Base-by-base conservation (phyloP, 2,888 invertebrate species). In the Rhyacophila evoluta region DNA sequence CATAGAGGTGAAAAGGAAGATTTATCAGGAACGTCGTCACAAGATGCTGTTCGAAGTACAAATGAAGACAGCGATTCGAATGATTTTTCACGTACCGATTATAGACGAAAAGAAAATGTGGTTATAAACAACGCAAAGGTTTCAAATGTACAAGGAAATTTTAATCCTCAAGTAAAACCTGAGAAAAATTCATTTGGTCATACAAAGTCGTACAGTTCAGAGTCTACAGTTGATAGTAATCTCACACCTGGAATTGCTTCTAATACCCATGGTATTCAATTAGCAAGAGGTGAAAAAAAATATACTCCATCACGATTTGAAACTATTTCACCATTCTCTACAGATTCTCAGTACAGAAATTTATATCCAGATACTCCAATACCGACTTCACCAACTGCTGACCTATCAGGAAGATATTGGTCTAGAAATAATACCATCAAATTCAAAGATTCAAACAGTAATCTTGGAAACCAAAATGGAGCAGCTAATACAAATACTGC, bases 291-390 rank as follows among this genome's bases (percentile, higher is more conserved):
- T 12, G 15, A 19, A n/a, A 75, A 70, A 36, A 82, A 82, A 73
- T 76, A 55, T 70, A 67, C 19, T 11, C 73, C 82, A 33, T 55
- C 77, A 1, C 76, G 67, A 71, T 82, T 81, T 71, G 29, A 33
- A 33, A 33, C 29, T 4, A 33, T 33, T 4, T 33, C 29, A 6
- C 29, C 29, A 33, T 81, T 33, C 25, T 41, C 78, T 12, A 72
- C 81, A 4, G 81, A 81, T 67, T 78, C 80, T 3, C 28, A 77
- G 8, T 38, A 71, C 2, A 80, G 77, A 5, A 69, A 81, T 12
- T n/a, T 79, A 4, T 81, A 79, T 39, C 28, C 37, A 15, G 74
- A 73, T 11, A 69, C 3, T 12, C 12, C 28, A 11, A 67, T 4
- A 3, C n/a, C 37, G 2, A 37, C 74, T 8, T 55, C 74, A 0